Evolutionary conservation across 2,113 vertebrate species (phyloP).

Genomic region (Panurus biarmicus): DNA sequence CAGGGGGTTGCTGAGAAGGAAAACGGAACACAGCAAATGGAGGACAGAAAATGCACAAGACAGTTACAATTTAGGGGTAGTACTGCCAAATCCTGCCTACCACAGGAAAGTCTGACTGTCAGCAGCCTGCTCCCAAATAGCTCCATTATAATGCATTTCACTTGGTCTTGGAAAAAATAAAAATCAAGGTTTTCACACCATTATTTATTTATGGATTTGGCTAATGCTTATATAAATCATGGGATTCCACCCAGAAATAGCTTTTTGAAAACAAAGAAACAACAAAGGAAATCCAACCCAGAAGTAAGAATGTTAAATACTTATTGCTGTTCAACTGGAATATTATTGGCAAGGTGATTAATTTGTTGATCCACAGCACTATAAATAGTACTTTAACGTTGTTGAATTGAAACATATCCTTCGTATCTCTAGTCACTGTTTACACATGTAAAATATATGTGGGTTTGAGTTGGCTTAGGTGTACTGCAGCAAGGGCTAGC

Average conservation of each 20-base stretch:
- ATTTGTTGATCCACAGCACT: background rate
- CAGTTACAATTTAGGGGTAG: background rate
- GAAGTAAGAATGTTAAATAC: background rate
- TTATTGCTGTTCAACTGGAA: background rate
- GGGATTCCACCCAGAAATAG: background rate
- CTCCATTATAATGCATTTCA: background rate
- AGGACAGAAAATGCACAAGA: background rate
- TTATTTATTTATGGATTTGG: background rate
- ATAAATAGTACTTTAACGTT: conserved; percentile 21
- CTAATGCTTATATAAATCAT: background rate
- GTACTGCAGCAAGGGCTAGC: conserved; percentile 4
- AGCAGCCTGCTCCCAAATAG: background rate
- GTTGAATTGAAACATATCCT: background rate
- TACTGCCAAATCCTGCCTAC: background rate
- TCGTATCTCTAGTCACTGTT: conserved; percentile 19
- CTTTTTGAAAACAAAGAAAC: background rate
- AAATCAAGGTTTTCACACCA: background rate
- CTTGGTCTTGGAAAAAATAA: background rate
- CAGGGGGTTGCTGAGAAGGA: background rate
- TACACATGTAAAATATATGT: background rate
- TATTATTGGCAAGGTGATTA: conserved; percentile 24
- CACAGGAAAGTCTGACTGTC: background rate
- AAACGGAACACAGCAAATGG: background rate
- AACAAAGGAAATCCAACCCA: background rate
- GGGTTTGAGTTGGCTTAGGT: background rate